These are phyloP conservation scores for Lutraria rhynchaena DNA, from an alignment of 1,140 invertebrate genomes.

Conservation along the genomic window DNA sequence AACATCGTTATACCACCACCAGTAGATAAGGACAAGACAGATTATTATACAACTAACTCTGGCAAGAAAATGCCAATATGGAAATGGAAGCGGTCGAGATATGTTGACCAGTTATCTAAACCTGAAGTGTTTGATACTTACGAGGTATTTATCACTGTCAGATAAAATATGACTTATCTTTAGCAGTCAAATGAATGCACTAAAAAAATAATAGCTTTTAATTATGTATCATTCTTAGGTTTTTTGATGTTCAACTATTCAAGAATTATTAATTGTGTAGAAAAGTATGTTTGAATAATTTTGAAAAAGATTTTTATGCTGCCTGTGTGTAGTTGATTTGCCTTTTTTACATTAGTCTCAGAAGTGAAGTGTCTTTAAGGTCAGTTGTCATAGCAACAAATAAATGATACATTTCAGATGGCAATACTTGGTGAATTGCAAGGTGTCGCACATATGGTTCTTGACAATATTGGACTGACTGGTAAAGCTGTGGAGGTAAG, in stretches of 20 bases:
- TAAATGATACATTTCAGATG: slow-evolving; percentile 65
- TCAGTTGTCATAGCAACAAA: too few species aligned
- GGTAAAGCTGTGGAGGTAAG: slow-evolving; percentile 72
- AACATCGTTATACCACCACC: slow-evolving; percentile 65
- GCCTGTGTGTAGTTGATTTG: too few species aligned
- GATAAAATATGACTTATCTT: too few species aligned
- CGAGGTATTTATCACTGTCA: slow-evolving; percentile 59
- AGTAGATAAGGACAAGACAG: slow-evolving; percentile 52
- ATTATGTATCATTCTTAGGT: too few species aligned
- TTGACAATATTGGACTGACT: slow-evolving; percentile 71
- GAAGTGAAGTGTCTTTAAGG: too few species aligned
- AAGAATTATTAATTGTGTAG: too few species aligned
- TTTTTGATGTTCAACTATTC: too few species aligned
- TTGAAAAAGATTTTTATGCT: too few species aligned
- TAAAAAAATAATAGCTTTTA: too few species aligned
- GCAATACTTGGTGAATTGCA: slow-evolving; percentile 73
- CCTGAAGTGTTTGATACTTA: slow-evolving; percentile 65
- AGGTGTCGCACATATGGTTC: slow-evolving; percentile 77
- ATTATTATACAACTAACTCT: slow-evolving; percentile 35
- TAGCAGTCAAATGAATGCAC: too few species aligned
- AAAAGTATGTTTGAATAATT: too few species aligned
- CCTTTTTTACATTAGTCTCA: too few species aligned
- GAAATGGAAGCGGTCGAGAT: slow-evolving; percentile 74
- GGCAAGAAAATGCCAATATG: slow-evolving; percentile 70
- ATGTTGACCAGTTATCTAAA: slow-evolving; percentile 56